Evolutionary conservation across 92 coral and sea anemone species (phyloP), one percentile per base, ranked within the genome.

Genomic region (Epizoanthus rinbou): DNA sequence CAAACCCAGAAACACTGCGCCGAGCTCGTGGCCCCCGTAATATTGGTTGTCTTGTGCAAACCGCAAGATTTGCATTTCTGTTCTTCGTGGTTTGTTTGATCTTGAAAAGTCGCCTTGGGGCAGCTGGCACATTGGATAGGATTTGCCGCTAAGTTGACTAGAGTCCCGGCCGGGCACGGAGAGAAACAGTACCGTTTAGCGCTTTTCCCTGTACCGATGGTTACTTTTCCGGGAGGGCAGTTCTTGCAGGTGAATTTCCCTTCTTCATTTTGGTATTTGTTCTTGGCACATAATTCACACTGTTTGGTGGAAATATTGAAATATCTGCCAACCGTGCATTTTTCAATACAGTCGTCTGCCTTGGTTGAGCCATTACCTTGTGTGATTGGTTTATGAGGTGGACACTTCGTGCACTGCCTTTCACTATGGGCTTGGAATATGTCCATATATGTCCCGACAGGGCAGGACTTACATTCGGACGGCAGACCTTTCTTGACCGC

Each of bases 1-100:
- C 82, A 78, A 17, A 59, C 56, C 82, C 82, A 78, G 57, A 78
- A 60, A 62, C 82, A 78, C 70, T 63, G 57, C 15, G 71, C 15
- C 5, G 71, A 35, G 28, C 47, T 43, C 2, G 18, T 18, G 17
- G 71, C 71, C 0, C 82, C 54, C 8, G 54, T 78, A 13, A 10
- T 14, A 21, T 78, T 45, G 58, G 82, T 78, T 18, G 82, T 78
- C 59, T 78, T 78, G 43, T 78, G 82, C 23, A 31, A 57, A 62
- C 72, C 82, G 17, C 82, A 78, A 18, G 58, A 41, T 21, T 78
- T 62, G 59, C 82, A 78, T 22, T 39, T 21, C 18, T 6, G 25
- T 14, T 78, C 17, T 56, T 37, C 82, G 71, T 78, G 82, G 41
- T 63, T 62, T 25, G 21, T 21, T n/a, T 78, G 57, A 78, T 62